A percentile compares a stretch with the other conserved stretches of the same genome.
Evolutionary conservation across 1,140 invertebrate species (phyloP).

Genomic region (Sitophilus oryzae): DNA sequence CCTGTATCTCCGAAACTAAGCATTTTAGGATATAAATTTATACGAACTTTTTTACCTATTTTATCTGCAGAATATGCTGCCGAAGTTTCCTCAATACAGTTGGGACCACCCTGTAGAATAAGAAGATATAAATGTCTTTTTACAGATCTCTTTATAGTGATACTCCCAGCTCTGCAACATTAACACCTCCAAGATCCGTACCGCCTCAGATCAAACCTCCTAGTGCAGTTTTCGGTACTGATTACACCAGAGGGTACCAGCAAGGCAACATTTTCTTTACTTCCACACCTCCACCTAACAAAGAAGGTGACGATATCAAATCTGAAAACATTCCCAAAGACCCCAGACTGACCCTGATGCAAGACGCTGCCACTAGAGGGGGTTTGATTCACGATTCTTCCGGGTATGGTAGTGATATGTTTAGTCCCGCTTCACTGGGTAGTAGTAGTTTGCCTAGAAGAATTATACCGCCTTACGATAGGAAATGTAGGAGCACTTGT

Average conservation of each 20-base stretch:
- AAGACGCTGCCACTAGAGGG: conserved; percentile 9
- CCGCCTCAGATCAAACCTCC: conserved; percentile 9
- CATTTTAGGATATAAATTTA: too few relatives aligned
- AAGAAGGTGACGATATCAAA: not conserved
- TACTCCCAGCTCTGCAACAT: conserved; percentile 6
- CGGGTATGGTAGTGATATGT: conserved; percentile 49
- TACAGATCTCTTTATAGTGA: conserved; percentile 18
- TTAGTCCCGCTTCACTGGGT: conserved; percentile 42
- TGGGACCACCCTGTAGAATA: too few relatives aligned
- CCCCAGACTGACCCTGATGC: conserved; percentile 9
- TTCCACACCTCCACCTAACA: conserved; percentile 44
- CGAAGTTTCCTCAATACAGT: not conserved
- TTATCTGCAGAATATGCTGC: too few relatives aligned
- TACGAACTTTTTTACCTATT: too few relatives aligned
- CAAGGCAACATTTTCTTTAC: conserved; percentile 53
- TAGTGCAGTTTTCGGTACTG: conserved; percentile 15
- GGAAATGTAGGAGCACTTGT: conserved; percentile 59
- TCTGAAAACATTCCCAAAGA: conserved; percentile 21
- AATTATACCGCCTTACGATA: conserved; percentile 41
- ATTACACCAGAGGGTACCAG: conserved; percentile 43
- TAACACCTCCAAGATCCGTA: conserved; percentile 5
- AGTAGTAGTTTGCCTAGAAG: conserved; percentile 35
- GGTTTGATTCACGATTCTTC: conserved; percentile 43
- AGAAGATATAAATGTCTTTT: too few relatives aligned
- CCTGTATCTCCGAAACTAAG: too few relatives aligned